Percentiles rank a stretch among this genome's conserved stretches.
phyloP scores from a whole-genome alignment of 2,888 invertebrate genomes.

The Alentia gelatinosa region DNA sequence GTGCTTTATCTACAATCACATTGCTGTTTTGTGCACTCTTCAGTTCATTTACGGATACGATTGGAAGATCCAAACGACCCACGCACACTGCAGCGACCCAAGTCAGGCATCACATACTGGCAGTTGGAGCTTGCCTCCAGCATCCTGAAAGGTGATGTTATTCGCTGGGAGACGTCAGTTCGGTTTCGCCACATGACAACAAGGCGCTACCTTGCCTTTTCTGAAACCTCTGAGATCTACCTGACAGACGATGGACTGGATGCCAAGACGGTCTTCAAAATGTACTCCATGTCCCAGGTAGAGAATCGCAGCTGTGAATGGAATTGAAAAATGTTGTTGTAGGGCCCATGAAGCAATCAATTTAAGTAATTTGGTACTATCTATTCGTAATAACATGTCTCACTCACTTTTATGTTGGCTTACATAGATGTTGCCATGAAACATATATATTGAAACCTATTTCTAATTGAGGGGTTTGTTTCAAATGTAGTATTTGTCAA shows the following conservation, averaged over 20 bases:
- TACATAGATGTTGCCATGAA: too few species aligned
- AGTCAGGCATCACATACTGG: slow-evolving; percentile 79
- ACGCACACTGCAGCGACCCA: slow-evolving; percentile 77
- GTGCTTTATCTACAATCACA: too few species aligned
- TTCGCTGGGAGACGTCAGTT: slow-evolving; percentile 64
- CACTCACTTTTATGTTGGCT: too few species aligned
- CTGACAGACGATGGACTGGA: slow-evolving; percentile 55
- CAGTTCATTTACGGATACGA: slow-evolving; percentile 78
- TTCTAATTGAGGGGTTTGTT: too few species aligned
- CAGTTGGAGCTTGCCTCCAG: slow-evolving; percentile 70
- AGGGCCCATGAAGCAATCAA: too few species aligned
- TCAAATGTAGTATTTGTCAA: too few species aligned
- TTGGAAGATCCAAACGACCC: slow-evolving; percentile 78
- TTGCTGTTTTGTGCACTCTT: too few species aligned
- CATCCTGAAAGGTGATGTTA: not conserved
- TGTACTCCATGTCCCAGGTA: slow-evolving; percentile 63
- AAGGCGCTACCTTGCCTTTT: slow-evolving; percentile 61
- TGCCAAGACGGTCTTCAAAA: slow-evolving; percentile 61
- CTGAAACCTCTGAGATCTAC: slow-evolving; percentile 53
- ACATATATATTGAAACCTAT: too few species aligned
- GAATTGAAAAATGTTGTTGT: too few species aligned
- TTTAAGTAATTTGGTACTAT: too few species aligned
- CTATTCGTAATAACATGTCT: too few species aligned
- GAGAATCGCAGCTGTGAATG: not conserved
- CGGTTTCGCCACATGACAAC: slow-evolving; percentile 64